A percentile compares a stretch with the other conserved stretches of the same genome.
phyloP scores from a whole-genome alignment of 2,888 invertebrate species.

The Pammene fasciana region DNA sequence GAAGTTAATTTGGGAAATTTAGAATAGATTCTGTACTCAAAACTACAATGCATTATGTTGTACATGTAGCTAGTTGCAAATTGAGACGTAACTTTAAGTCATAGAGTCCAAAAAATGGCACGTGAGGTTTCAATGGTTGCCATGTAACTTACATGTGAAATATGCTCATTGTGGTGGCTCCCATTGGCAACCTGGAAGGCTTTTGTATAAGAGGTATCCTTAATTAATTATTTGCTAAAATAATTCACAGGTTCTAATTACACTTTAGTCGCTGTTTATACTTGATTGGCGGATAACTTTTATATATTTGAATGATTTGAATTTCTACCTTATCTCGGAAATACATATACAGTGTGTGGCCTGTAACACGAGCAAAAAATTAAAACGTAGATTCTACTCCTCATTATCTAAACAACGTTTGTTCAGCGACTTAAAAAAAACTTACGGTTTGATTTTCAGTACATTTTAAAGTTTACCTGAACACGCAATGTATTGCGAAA shows the following conservation, averaged over 20 bases:
- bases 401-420: no score
- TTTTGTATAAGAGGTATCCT: slow-evolving; percentile 3
- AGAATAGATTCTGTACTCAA: slow-evolving; percentile 2
- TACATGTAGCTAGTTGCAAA: background rate
- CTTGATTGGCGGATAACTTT: no score
- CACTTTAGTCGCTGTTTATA: background rate
- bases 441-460: no score
- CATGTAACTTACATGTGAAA: background rate
- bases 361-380: no score
- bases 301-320: no score
- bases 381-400: no score
- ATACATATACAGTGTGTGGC: no score
- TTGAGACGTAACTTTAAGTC: background rate
- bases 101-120: background rate
- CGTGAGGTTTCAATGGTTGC: background rate
- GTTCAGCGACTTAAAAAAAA: no score
- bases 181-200: slow-evolving; percentile 11
- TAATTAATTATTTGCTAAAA: slow-evolving; percentile 15
- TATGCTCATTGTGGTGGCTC: slow-evolving; percentile 2
- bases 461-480: no score
- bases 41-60: background rate
- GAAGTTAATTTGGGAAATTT: slow-evolving; percentile 12
- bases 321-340: no score
- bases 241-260: background rate
- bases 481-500: no score